phyloP scores from a whole-genome alignment of 2,888 invertebrate species.

The Ethmia dodecea region DNA sequence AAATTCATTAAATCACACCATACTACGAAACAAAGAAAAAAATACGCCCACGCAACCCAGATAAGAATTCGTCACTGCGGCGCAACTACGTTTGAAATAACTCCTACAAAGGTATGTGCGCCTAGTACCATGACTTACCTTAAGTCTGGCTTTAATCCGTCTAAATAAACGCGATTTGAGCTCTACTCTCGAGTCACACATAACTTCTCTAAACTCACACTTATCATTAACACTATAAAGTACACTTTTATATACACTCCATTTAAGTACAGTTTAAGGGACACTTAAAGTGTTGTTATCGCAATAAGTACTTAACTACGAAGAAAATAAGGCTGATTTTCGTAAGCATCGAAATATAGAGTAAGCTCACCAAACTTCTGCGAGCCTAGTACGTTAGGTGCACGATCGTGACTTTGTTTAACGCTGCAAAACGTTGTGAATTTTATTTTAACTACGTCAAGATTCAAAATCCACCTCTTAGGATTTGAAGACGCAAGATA shows the following conservation, averaged over 20 bases:
- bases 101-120: constrained; percentile 7
- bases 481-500: too few relatives aligned
- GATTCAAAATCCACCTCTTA: too few relatives aligned
- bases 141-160: constrained; percentile 26
- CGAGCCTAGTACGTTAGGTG: constrained; percentile 21
- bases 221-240: background rate
- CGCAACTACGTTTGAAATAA: constrained; percentile 1
- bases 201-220: background rate
- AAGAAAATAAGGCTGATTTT: constrained; percentile 4
- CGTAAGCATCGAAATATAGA: background rate
- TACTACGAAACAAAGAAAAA: too few relatives aligned
- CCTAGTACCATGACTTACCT: constrained; percentile 28
- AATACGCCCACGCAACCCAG: too few relatives aligned
- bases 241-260: background rate
- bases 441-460: too few relatives aligned
- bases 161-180: background rate
- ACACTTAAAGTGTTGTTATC: background rate
- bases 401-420: constrained; percentile 18
- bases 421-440: constrained; percentile 1
- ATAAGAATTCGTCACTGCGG: too few relatives aligned
- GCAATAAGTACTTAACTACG: background rate
- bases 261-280: background rate
- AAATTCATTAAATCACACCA: too few relatives aligned
- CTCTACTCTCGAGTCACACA: background rate
- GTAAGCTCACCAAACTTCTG: constrained; percentile 14